Percentiles rank a stretch among this genome's conserved stretches.
Conservation (phyloP, 92 coral and sea anemone species). For the Montipora capitata region DNA sequence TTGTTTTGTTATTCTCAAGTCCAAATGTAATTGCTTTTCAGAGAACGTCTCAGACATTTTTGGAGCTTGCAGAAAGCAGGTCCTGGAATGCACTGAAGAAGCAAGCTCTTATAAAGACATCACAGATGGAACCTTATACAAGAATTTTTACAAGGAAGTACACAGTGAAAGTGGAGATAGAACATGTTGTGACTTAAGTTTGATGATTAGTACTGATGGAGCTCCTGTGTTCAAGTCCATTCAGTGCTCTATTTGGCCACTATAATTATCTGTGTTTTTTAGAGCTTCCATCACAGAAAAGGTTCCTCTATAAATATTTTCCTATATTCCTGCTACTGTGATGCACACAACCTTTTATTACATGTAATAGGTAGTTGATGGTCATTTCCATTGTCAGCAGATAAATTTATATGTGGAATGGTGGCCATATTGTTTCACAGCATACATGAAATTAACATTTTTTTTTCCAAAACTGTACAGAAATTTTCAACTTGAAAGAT, state of each 20-base stretch:
- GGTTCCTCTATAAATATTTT: not conserved
- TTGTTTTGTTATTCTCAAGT: not conserved
- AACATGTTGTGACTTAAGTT: constrained; percentile 37
- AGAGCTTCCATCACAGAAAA: too few species aligned
- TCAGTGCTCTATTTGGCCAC: constrained; percentile 76
- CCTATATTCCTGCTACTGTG: constrained; percentile 7
- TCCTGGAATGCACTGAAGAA: constrained; percentile 39
- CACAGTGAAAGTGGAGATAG: constrained; percentile 12
- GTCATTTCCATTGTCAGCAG: constrained; percentile 17
- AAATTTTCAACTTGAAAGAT: not conserved
- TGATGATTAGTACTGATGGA: constrained; percentile 76
- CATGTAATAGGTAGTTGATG: constrained; percentile 7
- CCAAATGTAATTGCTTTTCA: constrained; percentile 13
- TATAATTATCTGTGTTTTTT: constrained; percentile 15
- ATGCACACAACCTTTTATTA: not conserved
- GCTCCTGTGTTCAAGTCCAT: constrained; percentile 80
- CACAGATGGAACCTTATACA: constrained; percentile 74
- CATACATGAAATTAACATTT: not conserved
- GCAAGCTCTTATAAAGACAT: constrained; percentile 52
- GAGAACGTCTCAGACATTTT: constrained; percentile 36
- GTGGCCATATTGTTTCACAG: not conserved
- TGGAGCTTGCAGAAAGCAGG: constrained; percentile 45
- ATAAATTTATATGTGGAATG: not conserved
- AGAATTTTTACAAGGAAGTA: constrained; percentile 19
- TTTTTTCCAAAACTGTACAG: constrained; percentile 14